Base-by-base conservation (phyloP, 1,140 invertebrate genomes). In the Caenorhabditis inopinata region DNA sequence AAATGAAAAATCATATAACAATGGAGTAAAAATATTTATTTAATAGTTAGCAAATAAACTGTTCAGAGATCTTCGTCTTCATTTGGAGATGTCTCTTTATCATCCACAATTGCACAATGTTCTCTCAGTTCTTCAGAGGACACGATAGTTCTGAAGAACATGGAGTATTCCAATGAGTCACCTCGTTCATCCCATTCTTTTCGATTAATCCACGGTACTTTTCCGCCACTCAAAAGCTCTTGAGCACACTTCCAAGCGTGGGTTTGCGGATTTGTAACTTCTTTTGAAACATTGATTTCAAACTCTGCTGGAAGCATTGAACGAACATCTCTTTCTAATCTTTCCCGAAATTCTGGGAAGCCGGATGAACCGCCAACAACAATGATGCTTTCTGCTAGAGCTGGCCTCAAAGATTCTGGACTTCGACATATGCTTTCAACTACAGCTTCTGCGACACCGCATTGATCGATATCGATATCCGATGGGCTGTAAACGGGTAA, bases 391-490 rank as follows among this genome's bases (percentile, higher is more conserved):
- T 92, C 92, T 7, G 75, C 75, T 48, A 46, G 93, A 92, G 68
- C 97, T 90, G 89, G 93, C 93, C n/a, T 93, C 27, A 77, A 16
- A 78, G 35, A 35, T 27, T 73, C 25, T 14, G 80, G 49, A 29
- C 92, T 87, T 92, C 46, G 49, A 76, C 18, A 47, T 1, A 83
- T 74, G 21, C 18, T 35, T 18, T 74, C 51, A 18, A 93, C 92
- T 51, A 98, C 93, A 14, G 94, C 93, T 91, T 99, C 96, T 0
- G 93, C 91, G 82, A 99, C 93, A 6, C 97, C 97, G 92, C 96
- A 95, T 90, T 96, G 94, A 53, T 93, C 91, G 68, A 99, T 94
- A 2, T 95, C 95, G 75, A 99, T 93, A 90, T 98, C 96, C 0
- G 94, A 95, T 0, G 97, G 97, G 88, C 94, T 92, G 89, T 99